Percentiles rank a stretch among this genome's conserved stretches.
Conservation (phyloP, 35 echinoderm and acorn worm species). For the Strongylocentrotus purpuratus region DNA sequence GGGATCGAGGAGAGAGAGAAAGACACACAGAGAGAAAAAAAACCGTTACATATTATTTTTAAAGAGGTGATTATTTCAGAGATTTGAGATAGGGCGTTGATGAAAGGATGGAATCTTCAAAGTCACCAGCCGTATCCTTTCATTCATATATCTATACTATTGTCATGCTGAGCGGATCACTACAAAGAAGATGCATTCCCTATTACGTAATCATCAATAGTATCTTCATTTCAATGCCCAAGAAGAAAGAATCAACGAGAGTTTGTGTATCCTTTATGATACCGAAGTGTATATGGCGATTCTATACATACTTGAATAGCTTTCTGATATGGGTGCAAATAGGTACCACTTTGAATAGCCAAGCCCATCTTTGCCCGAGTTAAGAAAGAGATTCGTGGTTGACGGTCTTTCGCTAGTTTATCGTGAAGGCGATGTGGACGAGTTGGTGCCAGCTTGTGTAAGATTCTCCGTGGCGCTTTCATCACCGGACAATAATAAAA, state of each 20-base stretch:
- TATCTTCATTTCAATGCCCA: background rate
- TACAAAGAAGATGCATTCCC: constrained; percentile 22
- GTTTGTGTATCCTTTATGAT: background rate
- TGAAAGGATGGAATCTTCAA: background rate
- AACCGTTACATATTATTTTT: background rate
- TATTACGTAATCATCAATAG: constrained; percentile 26
- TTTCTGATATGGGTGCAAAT: background rate
- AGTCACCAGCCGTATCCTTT: constrained; percentile 39
- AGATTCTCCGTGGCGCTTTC: background rate
- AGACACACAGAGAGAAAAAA: background rate
- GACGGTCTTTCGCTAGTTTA: background rate
- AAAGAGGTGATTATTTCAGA: constrained; percentile 20
- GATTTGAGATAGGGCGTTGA: background rate
- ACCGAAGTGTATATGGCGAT: background rate
- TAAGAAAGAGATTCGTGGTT: constrained; percentile 2
- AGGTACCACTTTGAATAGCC: background rate
- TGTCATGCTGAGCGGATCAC: background rate
- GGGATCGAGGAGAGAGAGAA: background rate
- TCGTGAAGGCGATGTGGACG: background rate
- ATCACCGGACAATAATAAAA: background rate
- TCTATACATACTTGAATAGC: constrained; percentile 26
- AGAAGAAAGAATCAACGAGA: background rate
- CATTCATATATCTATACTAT: background rate
- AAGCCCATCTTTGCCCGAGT: background rate
- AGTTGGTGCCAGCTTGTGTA: background rate